phyloP scores from a whole-genome alignment of 2,888 invertebrate genomes.

The Orthosia gracilis region DNA sequence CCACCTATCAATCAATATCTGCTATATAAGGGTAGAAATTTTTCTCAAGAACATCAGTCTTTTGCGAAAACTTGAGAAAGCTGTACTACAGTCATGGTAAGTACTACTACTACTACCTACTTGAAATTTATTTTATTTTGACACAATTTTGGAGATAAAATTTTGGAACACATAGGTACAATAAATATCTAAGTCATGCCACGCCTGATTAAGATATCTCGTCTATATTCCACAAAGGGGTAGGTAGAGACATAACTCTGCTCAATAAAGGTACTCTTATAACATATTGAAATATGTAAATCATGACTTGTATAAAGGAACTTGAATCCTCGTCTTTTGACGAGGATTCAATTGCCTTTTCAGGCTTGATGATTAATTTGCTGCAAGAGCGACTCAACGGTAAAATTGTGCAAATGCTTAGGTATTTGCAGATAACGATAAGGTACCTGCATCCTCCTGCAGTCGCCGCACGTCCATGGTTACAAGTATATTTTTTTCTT shows the following conservation, averaged over 20 bases:
- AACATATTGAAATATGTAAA: not conserved
- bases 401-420: not conserved
- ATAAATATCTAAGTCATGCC: too few relatives aligned
- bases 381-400: not conserved
- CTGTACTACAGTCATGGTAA: conserved; percentile 78
- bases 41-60: conserved; percentile 67
- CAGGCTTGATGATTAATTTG: not conserved
- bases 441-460: not conserved
- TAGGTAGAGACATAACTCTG: not conserved
- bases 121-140: conserved; percentile 9
- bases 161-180: too few relatives aligned
- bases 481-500: not conserved
- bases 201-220: too few relatives aligned
- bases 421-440: not conserved
- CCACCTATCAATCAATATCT: conserved; percentile 78
- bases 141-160: too few relatives aligned
- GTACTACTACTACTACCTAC: conserved; percentile 53
- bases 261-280: not conserved
- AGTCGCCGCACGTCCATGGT: not conserved
- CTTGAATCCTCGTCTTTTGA: too few relatives aligned
- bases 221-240: too few relatives aligned
- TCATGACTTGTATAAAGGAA: not conserved
- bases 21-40: conserved; percentile 79
- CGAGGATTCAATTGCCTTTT: too few relatives aligned
- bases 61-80: conserved; percentile 60